Percentiles rank a stretch among this genome's conserved stretches.
Evolutionary conservation across 2,113 vertebrate species (phyloP).

Genomic region (Anguilla japonica): DNA sequence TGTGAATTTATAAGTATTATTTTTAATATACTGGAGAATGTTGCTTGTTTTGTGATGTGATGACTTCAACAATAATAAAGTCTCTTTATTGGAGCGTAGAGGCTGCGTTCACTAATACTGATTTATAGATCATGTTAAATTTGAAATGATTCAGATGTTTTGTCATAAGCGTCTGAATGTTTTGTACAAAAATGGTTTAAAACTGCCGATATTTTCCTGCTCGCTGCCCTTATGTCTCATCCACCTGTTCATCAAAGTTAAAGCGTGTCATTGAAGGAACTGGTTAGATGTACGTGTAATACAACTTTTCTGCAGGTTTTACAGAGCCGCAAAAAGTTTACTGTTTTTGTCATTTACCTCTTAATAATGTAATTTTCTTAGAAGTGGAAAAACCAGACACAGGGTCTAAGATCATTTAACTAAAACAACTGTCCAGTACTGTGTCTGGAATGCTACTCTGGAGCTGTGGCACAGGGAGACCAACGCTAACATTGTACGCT

Average conservation of each 20-base stretch:
- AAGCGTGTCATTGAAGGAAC: not conserved
- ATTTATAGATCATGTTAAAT: not conserved
- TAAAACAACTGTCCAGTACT: not conserved
- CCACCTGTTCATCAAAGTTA: not conserved
- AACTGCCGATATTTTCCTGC: too few species aligned
- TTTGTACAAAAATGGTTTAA: too few species aligned
- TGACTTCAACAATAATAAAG: not conserved
- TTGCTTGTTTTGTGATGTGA: constrained; percentile 16
- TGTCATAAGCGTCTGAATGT: not conserved
- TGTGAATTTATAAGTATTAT: constrained; percentile 42
- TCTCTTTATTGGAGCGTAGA: not conserved
- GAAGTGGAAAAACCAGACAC: not conserved
- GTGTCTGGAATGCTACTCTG: not conserved
- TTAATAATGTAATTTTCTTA: not conserved
- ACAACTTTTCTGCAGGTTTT: not conserved
- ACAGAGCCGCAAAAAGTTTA: not conserved
- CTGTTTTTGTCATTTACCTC: not conserved
- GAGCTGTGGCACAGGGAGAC: not conserved
- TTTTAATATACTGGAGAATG: constrained; percentile 34
- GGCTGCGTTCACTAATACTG: not conserved
- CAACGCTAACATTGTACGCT: not conserved
- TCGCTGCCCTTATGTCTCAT: too few species aligned
- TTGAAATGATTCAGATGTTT: not conserved
- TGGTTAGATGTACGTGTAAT: not conserved
- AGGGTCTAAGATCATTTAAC: not conserved